Conservation (phyloP, 2,888 invertebrate species). For the Apantesis nais region DNA sequence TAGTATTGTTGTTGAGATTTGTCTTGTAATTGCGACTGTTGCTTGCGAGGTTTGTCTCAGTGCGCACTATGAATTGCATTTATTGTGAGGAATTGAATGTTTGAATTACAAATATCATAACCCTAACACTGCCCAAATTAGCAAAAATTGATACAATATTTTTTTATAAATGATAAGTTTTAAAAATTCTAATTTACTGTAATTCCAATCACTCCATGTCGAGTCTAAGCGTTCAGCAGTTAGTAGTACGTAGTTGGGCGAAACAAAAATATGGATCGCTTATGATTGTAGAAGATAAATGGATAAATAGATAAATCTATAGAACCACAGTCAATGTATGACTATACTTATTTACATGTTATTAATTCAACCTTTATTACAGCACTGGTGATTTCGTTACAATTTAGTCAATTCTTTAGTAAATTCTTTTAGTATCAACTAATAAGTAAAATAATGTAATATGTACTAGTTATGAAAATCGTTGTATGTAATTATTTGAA, state of each 20-base stretch:
- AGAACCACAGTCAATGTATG: constrained; percentile 34
- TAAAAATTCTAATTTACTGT: constrained; percentile 55
- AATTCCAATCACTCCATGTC: constrained; percentile 64
- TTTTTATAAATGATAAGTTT: constrained; percentile 57
- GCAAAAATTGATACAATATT: constrained; percentile 61
- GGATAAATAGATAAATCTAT: constrained; percentile 22
- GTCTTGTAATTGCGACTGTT: constrained; percentile 41
- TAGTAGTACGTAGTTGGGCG: constrained; percentile 46
- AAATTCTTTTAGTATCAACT: constrained; percentile 52
- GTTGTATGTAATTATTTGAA: constrained; percentile 54
- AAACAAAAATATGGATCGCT: constrained; percentile 44
- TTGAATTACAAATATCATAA: constrained; percentile 53
- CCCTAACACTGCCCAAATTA: constrained; percentile 67
- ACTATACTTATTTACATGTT: constrained; percentile 35
- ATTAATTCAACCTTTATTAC: constrained; percentile 36
- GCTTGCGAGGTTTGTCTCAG: constrained; percentile 39
- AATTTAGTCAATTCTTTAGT: constrained; percentile 64
- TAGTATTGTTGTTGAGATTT: constrained; percentile 54
- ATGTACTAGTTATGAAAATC: constrained; percentile 47
- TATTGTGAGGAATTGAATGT: constrained; percentile 67
- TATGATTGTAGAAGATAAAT: constrained; percentile 40
- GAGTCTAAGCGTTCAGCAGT: constrained; percentile 65
- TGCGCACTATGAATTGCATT: constrained; percentile 55
- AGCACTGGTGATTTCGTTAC: constrained; percentile 52
- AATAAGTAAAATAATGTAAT: constrained; percentile 30